These are phyloP conservation scores for Leucophora obtusa DNA, from an alignment of 2,888 invertebrate genomes.

Conservation along the genomic window DNA sequence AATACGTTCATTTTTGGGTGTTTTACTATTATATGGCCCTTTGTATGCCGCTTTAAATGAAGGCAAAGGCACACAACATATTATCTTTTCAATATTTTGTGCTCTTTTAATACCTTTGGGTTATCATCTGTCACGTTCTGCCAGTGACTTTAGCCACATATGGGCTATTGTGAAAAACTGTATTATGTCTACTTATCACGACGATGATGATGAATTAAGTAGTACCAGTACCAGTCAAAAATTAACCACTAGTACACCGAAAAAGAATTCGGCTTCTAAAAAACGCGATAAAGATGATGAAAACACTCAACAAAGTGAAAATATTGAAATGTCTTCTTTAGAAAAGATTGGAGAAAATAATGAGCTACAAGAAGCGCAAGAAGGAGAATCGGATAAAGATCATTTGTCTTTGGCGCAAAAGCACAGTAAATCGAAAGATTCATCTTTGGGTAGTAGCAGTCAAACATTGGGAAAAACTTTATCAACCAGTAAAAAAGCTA, in stretches of 20 bases:
- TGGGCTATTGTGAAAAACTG: constrained; percentile 90
- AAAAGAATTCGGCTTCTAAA: constrained; percentile 48
- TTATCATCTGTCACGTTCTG: constrained; percentile 94
- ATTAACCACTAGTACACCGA: constrained; percentile 57
- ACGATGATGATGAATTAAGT: constrained; percentile 81
- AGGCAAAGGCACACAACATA: constrained; percentile 90
- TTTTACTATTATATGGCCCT: constrained; percentile 90
- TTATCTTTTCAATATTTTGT: constrained; percentile 96
- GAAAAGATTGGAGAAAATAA: constrained; percentile 65
- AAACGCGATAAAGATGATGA: constrained; percentile 26
- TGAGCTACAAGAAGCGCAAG: constrained; percentile 18
- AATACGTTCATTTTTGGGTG: constrained; percentile 87
- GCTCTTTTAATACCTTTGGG: constrained; percentile 91
- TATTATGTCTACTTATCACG: constrained; percentile 86
- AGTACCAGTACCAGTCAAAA: constrained; percentile 63
- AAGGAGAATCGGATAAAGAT: constrained; percentile 60
- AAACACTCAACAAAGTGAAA: constrained; percentile 67
- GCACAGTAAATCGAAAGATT: constrained; percentile 73
- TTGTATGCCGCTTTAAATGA: constrained; percentile 92
- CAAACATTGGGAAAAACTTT: constrained; percentile 72
- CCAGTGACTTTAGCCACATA: constrained; percentile 93
- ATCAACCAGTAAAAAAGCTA: constrained; percentile 69
- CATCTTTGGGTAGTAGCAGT: constrained; percentile 72
- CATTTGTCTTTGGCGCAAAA: constrained; percentile 65
- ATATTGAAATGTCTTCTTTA: constrained; percentile 74